Base-by-base conservation (phyloP, 2,113 vertebrate species). In the Talpa occidentalis region DNA sequence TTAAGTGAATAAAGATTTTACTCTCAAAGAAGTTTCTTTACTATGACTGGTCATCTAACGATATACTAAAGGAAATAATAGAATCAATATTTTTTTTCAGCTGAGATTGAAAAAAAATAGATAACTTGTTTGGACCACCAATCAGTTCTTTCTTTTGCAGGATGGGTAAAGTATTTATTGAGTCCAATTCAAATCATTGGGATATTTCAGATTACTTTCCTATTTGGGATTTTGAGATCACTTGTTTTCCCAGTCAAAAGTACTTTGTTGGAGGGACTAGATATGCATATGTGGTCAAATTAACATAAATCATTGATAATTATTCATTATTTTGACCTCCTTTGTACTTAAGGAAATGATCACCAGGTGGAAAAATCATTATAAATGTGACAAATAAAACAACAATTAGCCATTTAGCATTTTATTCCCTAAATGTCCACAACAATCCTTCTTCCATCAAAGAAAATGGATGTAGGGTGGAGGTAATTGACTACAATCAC, bases 381-480 rank as follows among this genome's bases (percentile, higher is more conserved):
- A 78, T 52, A 69, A 81, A 94, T 94, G 69, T 91, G 88, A 96
- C 54, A 96, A 77, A 82, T 2, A 60, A 88, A 96, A 93, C 26
- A 90, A 85, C 83, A 96, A 93, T 83, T 76, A 54, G 88, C 60
- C 94, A 83, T 90, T 64, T 1, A 0, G 79, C 72, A 85, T 88
- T 95, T 92, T 90, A 67, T 40, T 96, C 56, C 62, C 5, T 95
- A 85, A 96, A 89, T 92, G 26, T 95, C 60, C 90, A 78, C 69
- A 91, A 66, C 92, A 90, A 93, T 96, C 92, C 93, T 66, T 97
- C 82, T 82, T 52, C 59, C 72, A 66, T 44, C 49, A 73, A 67
- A 49, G 60, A 92, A 47, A 91, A 89, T 47, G 35, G 93, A 84
- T 30, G 24, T 70, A 28, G 30, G 19, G 15, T 26, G n/a, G 7